A percentile compares a stretch with the other conserved stretches of the same genome.
phyloP scores from a whole-genome alignment of 2,888 invertebrate genomes.

The Drosophila robusta region DNA sequence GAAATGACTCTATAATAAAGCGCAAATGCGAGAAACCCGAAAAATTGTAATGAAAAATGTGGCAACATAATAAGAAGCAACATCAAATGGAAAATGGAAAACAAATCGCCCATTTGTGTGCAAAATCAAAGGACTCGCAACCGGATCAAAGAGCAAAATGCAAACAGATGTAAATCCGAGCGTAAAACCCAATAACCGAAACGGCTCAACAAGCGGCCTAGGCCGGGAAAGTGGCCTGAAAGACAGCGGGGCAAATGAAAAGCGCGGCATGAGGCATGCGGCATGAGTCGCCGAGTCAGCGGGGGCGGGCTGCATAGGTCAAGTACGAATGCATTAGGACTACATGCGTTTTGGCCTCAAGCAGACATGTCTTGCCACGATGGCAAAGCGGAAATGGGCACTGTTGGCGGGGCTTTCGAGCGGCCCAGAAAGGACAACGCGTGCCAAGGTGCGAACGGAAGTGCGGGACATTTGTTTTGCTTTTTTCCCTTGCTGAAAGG shows the following conservation, averaged over 20 bases:
- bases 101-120: slow-evolving; percentile 71
- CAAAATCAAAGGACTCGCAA: slow-evolving; percentile 26
- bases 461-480: slow-evolving; percentile 27
- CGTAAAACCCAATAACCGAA: slow-evolving; percentile 71
- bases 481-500: neutral
- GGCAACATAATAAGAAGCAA: slow-evolving; percentile 39
- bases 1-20: slow-evolving; percentile 32
- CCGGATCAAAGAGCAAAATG: slow-evolving; percentile 50
- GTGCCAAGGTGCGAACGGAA: slow-evolving; percentile 75
- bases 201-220: slow-evolving; percentile 52
- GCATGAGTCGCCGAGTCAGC: slow-evolving; percentile 41
- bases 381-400: slow-evolving; percentile 69
- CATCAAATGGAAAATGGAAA: slow-evolving; percentile 44
- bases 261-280: slow-evolving; percentile 64
- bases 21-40: slow-evolving; percentile 29
- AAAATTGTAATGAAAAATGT: slow-evolving; percentile 56
- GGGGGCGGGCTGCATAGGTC: slow-evolving; percentile 64
- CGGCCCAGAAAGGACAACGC: slow-evolving; percentile 53
- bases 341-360: slow-evolving; percentile 32
- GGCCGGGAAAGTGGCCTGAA: slow-evolving; percentile 44
- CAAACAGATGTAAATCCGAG: slow-evolving; percentile 80
- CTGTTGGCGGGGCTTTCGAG: slow-evolving; percentile 66
- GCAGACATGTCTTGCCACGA: slow-evolving; percentile 22
- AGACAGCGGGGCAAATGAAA: slow-evolving; percentile 56
- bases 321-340: slow-evolving; percentile 63